These are phyloP conservation scores for Crioceris asparagi DNA, from an alignment of 2,888 invertebrate species.

Conservation along the genomic window DNA sequence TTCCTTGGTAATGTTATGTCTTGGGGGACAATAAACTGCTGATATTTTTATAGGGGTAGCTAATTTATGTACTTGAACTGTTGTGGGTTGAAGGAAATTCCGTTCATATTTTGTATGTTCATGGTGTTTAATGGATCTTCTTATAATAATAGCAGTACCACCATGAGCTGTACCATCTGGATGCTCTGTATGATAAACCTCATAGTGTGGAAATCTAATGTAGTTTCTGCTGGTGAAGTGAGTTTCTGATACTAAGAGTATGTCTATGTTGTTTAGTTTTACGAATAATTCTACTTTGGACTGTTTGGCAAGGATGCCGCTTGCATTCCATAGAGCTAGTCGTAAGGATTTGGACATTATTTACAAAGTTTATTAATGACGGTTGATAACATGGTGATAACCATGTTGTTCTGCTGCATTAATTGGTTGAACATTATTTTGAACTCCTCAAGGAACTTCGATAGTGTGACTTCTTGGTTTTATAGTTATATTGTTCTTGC, in stretches of 20 bases:
- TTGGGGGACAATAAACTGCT: constrained; percentile 19
- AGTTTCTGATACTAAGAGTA: background rate
- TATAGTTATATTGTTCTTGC: too few species aligned
- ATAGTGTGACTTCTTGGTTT: too few species aligned
- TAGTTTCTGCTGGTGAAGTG: constrained; percentile 3
- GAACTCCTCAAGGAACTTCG: too few species aligned
- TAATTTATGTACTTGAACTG: background rate
- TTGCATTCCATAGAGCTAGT: too few species aligned
- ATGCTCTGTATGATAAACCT: constrained; percentile 11
- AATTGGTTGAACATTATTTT: too few species aligned
- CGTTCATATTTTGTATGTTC: constrained; percentile 10
- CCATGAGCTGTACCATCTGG: constrained; percentile 10
- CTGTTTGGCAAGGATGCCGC: too few species aligned
- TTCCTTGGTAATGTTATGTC: constrained; percentile 14
- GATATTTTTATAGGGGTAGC: constrained; percentile 1
- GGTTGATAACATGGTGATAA: too few species aligned
- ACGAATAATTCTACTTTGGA: constrained; percentile 2
- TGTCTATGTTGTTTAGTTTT: background rate
- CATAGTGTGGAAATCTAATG: constrained; percentile 8
- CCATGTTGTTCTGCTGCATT: too few species aligned
- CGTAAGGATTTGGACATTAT: too few species aligned
- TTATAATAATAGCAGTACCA: constrained; percentile 14
- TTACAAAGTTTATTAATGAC: too few species aligned
- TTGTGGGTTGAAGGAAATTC: constrained; percentile 4
- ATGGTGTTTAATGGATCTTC: constrained; percentile 6